Evolutionary conservation across 2,888 invertebrate species (phyloP).

Genomic region (Lasioglossum pauxillum): DNA sequence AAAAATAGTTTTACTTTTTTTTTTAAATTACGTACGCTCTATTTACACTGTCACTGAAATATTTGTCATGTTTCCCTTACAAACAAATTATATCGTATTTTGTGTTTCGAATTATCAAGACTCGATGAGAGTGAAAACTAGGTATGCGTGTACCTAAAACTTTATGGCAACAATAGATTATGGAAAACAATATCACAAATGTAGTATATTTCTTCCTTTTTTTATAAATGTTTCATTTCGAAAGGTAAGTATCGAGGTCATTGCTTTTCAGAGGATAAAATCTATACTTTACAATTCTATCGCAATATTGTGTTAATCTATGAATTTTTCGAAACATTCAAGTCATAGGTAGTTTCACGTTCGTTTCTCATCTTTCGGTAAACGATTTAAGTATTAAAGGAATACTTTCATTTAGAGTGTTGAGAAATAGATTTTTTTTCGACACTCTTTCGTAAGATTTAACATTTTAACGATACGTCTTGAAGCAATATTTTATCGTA

Average conservation of each 20-base stretch:
- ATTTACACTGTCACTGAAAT: constrained; percentile 52
- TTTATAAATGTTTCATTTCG: constrained; percentile 15
- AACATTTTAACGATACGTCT: not conserved
- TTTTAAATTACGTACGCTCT: constrained; percentile 44
- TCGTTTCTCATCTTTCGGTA: constrained; percentile 4
- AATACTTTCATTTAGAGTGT: not conserved
- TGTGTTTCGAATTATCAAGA: not conserved
- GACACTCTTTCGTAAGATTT: not conserved
- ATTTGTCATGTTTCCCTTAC: constrained; percentile 24
- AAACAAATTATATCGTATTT: constrained; percentile 19
- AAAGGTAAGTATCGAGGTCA: constrained; percentile 14
- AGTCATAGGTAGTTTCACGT: constrained; percentile 16
- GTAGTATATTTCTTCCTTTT: constrained; percentile 23
- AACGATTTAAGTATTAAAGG: constrained; percentile 26
- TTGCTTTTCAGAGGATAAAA: constrained; percentile 13
- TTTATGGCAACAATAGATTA: constrained; percentile 28
- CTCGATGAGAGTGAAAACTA: constrained; percentile 25
- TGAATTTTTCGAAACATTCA: constrained; percentile 23
- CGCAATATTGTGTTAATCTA: constrained; percentile 37
- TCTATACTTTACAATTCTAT: constrained; percentile 39
- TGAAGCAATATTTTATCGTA: not conserved
- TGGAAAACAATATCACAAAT: constrained; percentile 53
- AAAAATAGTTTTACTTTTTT: constrained; percentile 61
- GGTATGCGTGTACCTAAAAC: not conserved
- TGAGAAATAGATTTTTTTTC: not conserved